Base-by-base conservation (phyloP, 2,888 invertebrate genomes). In the Ligdia adustata region DNA sequence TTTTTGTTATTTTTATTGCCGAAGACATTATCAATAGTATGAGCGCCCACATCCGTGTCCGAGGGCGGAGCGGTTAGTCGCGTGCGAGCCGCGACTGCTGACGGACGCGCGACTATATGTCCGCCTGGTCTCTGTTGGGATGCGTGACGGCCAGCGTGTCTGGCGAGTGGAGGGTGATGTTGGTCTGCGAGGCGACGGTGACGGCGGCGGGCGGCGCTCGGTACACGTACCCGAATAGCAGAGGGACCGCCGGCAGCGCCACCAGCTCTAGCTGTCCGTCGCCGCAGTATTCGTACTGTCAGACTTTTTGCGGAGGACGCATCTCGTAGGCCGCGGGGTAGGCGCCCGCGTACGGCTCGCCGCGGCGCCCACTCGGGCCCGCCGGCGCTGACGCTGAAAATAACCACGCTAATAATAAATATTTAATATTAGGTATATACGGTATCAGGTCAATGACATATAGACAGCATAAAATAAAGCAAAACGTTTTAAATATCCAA, bases 311-410 rank as follows among this genome's bases (percentile, higher is more conserved):
- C 72, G 92, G 88, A 48, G 92, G 92, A 55, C 94, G 92, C 94
- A 95, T 94, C 91, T 95, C 95, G 88, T 94, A 94, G 68, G 93
- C 91, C 79, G 93, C 91, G 68, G 93, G 92, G 88, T 94, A 94
- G 50, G 95, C 95, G 67, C 93, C 93, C 56, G 95, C 94, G 86
- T 95, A 95, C 50, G 93, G 89, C 79, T 94, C 94, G 72, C 91
- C 87, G 62, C 79, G 76, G 64, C 83, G 48, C 13, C 28, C 84
- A 66, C 87, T 87, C 37, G 91, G 85, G 13, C 90, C 82, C 45
- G 85, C 79, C 54, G 85, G 84, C 60, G 91, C 91, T 53, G 87
- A 79, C 20, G 75, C 76, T 60, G 67, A 5, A 15, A 54, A 3
- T 2, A 5, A 4, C 4, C 18, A 38, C 2, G 13, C 20, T n/a